Evolutionary conservation across 2,888 invertebrate species (phyloP).

Genomic region (Prenolepis imparis): DNA sequence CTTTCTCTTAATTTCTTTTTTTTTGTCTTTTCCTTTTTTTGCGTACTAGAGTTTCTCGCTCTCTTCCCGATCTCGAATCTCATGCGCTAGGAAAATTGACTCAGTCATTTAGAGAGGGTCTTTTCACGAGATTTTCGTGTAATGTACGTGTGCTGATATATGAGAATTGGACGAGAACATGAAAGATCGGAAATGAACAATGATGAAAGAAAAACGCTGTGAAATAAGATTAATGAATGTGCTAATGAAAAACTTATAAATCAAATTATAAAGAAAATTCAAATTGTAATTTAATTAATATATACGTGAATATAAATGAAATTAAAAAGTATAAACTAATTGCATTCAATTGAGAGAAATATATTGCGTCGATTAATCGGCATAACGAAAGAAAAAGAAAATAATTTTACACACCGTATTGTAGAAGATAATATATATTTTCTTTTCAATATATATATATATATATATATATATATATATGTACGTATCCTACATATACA

Average conservation of each 20-base stretch:
- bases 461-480: conserved; percentile 48
- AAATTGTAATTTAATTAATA: background rate
- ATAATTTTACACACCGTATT: conserved; percentile 72
- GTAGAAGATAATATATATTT: conserved; percentile 78
- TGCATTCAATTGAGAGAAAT: conserved; percentile 64
- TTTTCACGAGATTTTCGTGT: conserved; percentile 38
- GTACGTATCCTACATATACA: conserved; percentile 75
- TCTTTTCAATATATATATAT: conserved; percentile 74
- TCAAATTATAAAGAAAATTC: background rate
- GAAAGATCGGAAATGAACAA: conserved; percentile 43
- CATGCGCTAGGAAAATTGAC: background rate
- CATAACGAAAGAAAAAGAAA: conserved; percentile 65
- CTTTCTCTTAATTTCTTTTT: conserved; percentile 33
- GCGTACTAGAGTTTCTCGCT: conserved; percentile 13
- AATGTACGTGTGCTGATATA: conserved; percentile 56
- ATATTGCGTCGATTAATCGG: conserved; percentile 60
- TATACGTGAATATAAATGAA: background rate
- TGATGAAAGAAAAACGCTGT: conserved; percentile 36
- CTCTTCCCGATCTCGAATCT: conserved; percentile 25
- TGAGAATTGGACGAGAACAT: conserved; percentile 20
- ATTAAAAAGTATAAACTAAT: background rate
- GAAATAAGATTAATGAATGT: background rate
- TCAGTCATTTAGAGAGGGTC: conserved; percentile 15
- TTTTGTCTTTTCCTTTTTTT: conserved; percentile 38
- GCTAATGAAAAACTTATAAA: background rate